A percentile compares a stretch with the other conserved stretches of the same genome.
phyloP scores from a whole-genome alignment of 35 echinoderm and acorn worm genomes.

The Ophiothrix spiculata region DNA sequence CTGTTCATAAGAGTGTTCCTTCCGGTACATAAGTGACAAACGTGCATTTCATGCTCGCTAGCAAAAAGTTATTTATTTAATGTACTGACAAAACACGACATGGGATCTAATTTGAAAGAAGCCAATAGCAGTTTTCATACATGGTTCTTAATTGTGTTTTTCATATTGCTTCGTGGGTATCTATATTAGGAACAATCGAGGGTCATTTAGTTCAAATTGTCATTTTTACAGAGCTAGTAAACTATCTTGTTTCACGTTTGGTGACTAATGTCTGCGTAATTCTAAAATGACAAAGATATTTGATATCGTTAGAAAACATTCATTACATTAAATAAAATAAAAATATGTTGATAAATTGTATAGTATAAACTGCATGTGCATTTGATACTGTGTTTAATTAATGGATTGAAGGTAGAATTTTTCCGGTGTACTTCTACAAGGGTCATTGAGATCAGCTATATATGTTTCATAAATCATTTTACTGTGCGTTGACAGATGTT shows the following conservation, averaged over 20 bases:
- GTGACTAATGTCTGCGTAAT: too few relatives aligned
- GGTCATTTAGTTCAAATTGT: slow-evolving; percentile 5
- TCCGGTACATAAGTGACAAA: background rate
- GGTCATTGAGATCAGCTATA: too few relatives aligned
- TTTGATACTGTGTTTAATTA: too few relatives aligned
- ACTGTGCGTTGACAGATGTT: too few relatives aligned
- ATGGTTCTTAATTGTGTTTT: slow-evolving; percentile 9
- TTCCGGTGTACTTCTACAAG: too few relatives aligned
- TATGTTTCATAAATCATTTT: too few relatives aligned
- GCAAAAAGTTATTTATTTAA: slow-evolving; percentile 1
- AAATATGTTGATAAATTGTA: too few relatives aligned
- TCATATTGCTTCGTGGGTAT: background rate
- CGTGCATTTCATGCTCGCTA: background rate
- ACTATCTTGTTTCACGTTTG: background rate
- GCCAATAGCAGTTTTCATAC: background rate
- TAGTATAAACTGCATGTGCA: too few relatives aligned
- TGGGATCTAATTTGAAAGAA: background rate
- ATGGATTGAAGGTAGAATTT: too few relatives aligned
- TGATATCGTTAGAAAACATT: too few relatives aligned
- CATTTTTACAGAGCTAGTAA: background rate
- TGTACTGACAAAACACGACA: slow-evolving; percentile 12
- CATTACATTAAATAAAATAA: too few relatives aligned
- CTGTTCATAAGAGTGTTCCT: background rate
- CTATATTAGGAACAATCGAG: background rate
- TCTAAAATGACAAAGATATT: too few relatives aligned